phyloP scores from a whole-genome alignment of 2,113 vertebrate genomes.

The Phodopus roborovskii region DNA sequence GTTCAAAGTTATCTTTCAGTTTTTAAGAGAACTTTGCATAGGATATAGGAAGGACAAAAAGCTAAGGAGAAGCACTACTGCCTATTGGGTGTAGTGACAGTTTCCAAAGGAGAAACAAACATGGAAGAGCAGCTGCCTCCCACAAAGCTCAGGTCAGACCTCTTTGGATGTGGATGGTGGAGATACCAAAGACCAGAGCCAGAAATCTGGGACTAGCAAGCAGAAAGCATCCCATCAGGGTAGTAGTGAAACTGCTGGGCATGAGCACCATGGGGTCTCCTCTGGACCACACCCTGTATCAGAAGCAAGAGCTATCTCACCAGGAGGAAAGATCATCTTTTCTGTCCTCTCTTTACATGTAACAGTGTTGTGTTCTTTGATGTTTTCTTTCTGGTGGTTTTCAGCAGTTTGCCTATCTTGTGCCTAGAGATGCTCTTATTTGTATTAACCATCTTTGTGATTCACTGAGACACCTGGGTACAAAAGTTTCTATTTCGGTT shows the following conservation, averaged over 20 bases:
- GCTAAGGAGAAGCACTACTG: neutral
- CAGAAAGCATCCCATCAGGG: neutral
- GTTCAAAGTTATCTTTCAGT: neutral
- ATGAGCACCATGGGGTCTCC: neutral
- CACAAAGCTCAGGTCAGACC: neutral
- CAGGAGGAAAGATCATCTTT: neutral
- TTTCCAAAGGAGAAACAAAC: neutral
- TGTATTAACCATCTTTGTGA: slow-evolving; percentile 11
- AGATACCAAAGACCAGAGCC: neutral
- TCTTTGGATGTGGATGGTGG: neutral
- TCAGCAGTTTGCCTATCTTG: neutral
- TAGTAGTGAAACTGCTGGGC: neutral
- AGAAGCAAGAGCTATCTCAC: neutral
- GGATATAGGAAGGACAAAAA: neutral
- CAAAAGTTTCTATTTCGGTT: neutral
- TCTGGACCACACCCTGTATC: neutral
- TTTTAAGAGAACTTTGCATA: neutral
- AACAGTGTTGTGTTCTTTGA: neutral
- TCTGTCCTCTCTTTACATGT: neutral
- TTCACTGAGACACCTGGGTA: neutral
- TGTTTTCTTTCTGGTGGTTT: slow-evolving; percentile 34
- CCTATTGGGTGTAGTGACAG: neutral
- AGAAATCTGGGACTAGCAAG: neutral
- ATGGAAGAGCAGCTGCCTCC: neutral
- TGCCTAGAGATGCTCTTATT: neutral